Evolutionary conservation across 2,888 invertebrate species (phyloP), one percentile per base, ranked within the genome.

Genomic region (Camptogramma bilineatum): DNA sequence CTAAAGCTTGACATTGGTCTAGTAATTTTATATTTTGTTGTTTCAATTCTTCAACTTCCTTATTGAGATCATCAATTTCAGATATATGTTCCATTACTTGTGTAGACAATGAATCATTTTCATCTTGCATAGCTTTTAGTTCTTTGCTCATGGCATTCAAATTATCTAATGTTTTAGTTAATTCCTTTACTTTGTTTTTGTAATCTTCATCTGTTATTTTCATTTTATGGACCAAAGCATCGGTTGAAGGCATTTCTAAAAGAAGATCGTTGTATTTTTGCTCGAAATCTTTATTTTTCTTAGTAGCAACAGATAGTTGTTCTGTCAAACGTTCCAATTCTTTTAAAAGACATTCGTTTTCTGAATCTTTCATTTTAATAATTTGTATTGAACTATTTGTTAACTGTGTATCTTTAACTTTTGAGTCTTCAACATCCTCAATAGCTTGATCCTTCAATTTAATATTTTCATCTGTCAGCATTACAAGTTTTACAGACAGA

Each of bases 81-180:
- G 94, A 91, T 55, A 95, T 87, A 64, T 83, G 92, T 52, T 95
- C 95, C 83, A 95, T 93, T 1, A 95, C 72, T 78, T 94, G 91
- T 44, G 87, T 93, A 0, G 95, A 95, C 21, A 95, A 81, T 52
- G 86, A 83, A 70, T 94, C 93, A 73, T 94, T 92, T 80, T 94
- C 94, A 13, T 84, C 82, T 81, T 94, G 94, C 64, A 95, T 81
- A 24, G 75, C 78, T 59, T 81, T 74, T 19, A 93, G 69, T 70
- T 89, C 71, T 44, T 72, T 69, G 59, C 71, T 79, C 66, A 84
- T 85, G 19, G 51, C 68, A 19, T 58, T 79, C 9, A 91, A 67
- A 9, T 69, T 65, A 34, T 72, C 73, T 44, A 71, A 79, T 3
- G 88, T 68, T 69, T 81, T 83, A 7, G 68, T 69, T 18, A 86